Conservation (phyloP, 2,797 vertebrate genomes). For the Pangasius macronema region DNA sequence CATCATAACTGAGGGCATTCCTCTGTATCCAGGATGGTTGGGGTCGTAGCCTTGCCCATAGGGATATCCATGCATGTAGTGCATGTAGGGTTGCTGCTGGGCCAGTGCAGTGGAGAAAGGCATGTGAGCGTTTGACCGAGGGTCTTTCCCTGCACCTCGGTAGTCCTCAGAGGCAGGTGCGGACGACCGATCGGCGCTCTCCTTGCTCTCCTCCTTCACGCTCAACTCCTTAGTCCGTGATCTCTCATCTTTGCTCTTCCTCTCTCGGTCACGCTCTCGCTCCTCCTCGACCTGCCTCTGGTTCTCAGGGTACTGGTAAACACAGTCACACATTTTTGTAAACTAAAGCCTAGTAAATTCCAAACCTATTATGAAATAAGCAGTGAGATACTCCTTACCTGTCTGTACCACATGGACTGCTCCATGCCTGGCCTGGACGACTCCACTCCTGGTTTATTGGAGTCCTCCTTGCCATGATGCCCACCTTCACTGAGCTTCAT, state of each 20-base stretch:
- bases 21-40: constrained; percentile 89
- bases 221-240: constrained; percentile 76
- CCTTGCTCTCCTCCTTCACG: constrained; percentile 80
- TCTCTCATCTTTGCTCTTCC: constrained; percentile 86
- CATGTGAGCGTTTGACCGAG: constrained; percentile 80
- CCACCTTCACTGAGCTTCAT: constrained; percentile 88
- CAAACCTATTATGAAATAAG: background rate
- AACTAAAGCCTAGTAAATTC: background rate
- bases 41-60: constrained; percentile 93
- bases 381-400: constrained; percentile 77
- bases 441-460: constrained; percentile 76
- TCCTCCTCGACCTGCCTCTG: constrained; percentile 62
- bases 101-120: constrained; percentile 87
- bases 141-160: constrained; percentile 83
- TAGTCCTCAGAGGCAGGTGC: constrained; percentile 79
- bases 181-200: constrained; percentile 79
- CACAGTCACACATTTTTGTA: constrained; percentile 70
- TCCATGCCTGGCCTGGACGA: constrained; percentile 83
- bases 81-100: constrained; percentile 94
- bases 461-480: constrained; percentile 91
- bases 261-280: constrained; percentile 76
- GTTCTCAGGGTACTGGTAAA: constrained; percentile 89
- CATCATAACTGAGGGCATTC: constrained; percentile 96
- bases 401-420: constrained; percentile 92
- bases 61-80: constrained; percentile 94